Evolutionary conservation across 2,888 invertebrate genomes (phyloP), one percentile per base, ranked within the genome.

Genomic region (Sarcophaga caerulescens): DNA sequence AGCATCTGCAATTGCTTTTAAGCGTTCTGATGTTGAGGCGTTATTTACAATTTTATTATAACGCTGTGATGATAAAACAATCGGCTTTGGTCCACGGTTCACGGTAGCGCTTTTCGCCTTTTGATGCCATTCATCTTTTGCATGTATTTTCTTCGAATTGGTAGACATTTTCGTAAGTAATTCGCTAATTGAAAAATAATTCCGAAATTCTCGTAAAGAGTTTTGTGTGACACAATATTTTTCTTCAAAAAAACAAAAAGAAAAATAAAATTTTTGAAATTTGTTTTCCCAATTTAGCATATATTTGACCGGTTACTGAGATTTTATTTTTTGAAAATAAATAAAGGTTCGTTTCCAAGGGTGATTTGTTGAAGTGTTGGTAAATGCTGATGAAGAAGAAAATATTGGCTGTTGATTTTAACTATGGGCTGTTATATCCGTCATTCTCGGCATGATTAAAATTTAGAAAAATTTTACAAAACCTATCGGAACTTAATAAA

Each of bases 41-140:
- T 66, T 89, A 79, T 62, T 88, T 1, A 84, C 60, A 59, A 87
- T 84, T 81, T 75, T 85, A 84, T 45, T 70, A 71, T 21, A 88
- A 85, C 81, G 88, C 25, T 89, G 88, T 1, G 78, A 88, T 10
- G 91, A 91, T 52, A 92, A 89, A 12, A 91, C 89, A 87, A 91
- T 78, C 0, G 92, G 90, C 44, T 89, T 89, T 44, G 59, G 63
- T 12, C 21, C 35, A 12, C 76, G 82, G 65, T 52, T 23, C 3
- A 45, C 45, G 63, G 44, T 19, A 25, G 35, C 71, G 4, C 69
- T 10, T 21, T 65, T 45, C 5, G 25, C 47, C 17, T 21, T 60
- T 63, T 25, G 62, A 62, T 59, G 52, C 23, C 52, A 52, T 17
- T 52, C 21, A 59, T 25, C 23, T 47, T 70, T 62, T 0, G 21